Evolutionary conservation across 2,888 invertebrate species (phyloP), one percentile per base, ranked within the genome.

Genomic region (Melanostoma scalare): DNA sequence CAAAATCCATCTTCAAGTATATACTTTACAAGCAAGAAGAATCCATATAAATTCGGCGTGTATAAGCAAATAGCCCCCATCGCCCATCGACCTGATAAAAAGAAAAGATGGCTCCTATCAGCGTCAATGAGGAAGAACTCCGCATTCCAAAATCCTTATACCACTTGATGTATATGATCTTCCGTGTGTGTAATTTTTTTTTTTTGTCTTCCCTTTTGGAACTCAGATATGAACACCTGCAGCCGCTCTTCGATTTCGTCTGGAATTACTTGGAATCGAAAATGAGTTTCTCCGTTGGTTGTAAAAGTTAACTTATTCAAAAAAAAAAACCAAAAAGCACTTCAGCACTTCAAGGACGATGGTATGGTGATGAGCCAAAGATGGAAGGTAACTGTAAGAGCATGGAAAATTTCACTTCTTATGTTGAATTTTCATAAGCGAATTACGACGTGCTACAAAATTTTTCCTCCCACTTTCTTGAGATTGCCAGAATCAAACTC

Each of bases 401-500:
- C 33, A 75, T 46, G 58, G 75, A 63, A 72, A 50, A 72, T 58
- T 52, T 63, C 55, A 33, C 50, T 61, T 33, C 55, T 48, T 48
- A 63, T 74, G 79, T 67, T 71, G 65, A 81, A 76, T 81, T 81
- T 81, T 71, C 76, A 75, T 75, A 75, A 81, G 60, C 80, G 65
- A 81, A 71, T 80, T 71, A 71, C 75, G 74, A 71, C 31, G 80
- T 76, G 76, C 60, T 71, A 76, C 65, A 67, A 76, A 71, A 63
- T 36, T 71, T 65, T 46, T 35, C 20, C 20, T 48, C 40, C 40
- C 31, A 60, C 48, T 42, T 30, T 52, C 38, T 40, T 63, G 20
- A n/a, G 35, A 35, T 42, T 9, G 40, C 4, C 46, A 36, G 6
- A 63, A 61, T 48, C 20, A 48, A 63, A 63, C 36, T 48, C 48